phyloP scores from a whole-genome alignment of 2,888 invertebrate species.

The Caenorhabditis sp. region DNA sequence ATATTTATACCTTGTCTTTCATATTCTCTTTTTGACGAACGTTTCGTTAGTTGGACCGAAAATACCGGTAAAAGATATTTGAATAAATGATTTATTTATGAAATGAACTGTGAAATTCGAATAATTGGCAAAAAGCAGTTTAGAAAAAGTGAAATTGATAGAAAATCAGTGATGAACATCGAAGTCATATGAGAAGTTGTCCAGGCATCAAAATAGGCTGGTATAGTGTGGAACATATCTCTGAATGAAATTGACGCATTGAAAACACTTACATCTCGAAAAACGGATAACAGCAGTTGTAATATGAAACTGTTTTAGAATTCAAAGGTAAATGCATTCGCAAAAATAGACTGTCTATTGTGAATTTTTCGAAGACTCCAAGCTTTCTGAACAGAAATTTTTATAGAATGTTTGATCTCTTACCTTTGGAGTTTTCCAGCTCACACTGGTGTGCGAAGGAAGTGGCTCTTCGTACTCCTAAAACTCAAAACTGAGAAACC shows the following conservation, averaged over 20 bases:
- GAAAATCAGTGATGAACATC: too few species aligned
- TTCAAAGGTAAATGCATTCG: not conserved
- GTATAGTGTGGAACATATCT: constrained; percentile 33
- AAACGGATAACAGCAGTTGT: not conserved
- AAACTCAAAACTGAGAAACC: not conserved
- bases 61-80: constrained; percentile 32
- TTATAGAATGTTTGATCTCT: not conserved
- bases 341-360: not conserved
- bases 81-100: not conserved
- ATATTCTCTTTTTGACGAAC: constrained; percentile 27
- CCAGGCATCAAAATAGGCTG: constrained; percentile 31
- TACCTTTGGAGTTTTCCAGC: constrained; percentile 54
- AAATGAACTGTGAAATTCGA: not conserved
- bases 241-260: constrained; percentile 3
- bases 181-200: not conserved
- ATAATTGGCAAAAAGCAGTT: not conserved
- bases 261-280: not conserved
- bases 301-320: too few species aligned
- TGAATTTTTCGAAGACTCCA: not conserved
- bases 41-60: constrained; percentile 30
- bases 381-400: not conserved
- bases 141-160: not conserved
- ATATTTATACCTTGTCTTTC: not conserved
- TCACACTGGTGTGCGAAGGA: constrained; percentile 8
- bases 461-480: constrained; percentile 33